These are phyloP conservation scores for Cyprinodon diabolis DNA, from an alignment of 2,797 vertebrate genomes.

Conservation along the genomic window DNA sequence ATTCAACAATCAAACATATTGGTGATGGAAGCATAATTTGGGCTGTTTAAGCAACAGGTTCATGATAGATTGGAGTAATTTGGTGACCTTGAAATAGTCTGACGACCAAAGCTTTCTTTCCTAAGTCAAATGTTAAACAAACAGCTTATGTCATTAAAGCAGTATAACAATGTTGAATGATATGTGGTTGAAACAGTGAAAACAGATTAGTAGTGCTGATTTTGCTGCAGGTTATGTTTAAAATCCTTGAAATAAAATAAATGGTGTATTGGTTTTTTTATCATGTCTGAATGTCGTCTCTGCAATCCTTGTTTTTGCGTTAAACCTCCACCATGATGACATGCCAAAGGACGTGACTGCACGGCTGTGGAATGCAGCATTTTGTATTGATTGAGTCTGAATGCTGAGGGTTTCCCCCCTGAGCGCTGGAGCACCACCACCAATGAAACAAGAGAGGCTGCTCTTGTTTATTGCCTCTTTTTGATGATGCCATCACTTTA, in stretches of 20 bases:
- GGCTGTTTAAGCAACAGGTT: not conserved
- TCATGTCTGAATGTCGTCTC: constrained; percentile 28
- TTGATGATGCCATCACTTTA: constrained; percentile 73
- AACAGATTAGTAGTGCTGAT: not conserved
- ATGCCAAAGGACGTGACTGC: constrained; percentile 33
- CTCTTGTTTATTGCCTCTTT: constrained; percentile 65
- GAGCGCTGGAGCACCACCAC: constrained; percentile 44
- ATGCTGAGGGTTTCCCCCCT: constrained; percentile 56
- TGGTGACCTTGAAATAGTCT: not conserved
- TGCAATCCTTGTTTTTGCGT: constrained; percentile 25
- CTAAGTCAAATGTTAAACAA: not conserved
- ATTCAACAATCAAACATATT: not conserved
- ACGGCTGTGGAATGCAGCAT: constrained; percentile 46
- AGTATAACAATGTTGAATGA: not conserved
- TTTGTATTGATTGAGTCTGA: constrained; percentile 64
- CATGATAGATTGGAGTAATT: not conserved
- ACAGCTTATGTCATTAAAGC: not conserved
- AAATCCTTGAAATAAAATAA: constrained; percentile 2
- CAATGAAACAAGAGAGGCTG: constrained; percentile 55
- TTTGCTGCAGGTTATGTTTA: not conserved
- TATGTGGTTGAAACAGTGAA: not conserved
- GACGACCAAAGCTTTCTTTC: not conserved
- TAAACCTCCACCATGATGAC: constrained; percentile 25
- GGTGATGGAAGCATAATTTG: not conserved
- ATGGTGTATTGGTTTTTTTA: not conserved